These are phyloP conservation scores for Sus cebifrons DNA, from an alignment of 2,797 vertebrate genomes.

Conservation along the genomic window DNA sequence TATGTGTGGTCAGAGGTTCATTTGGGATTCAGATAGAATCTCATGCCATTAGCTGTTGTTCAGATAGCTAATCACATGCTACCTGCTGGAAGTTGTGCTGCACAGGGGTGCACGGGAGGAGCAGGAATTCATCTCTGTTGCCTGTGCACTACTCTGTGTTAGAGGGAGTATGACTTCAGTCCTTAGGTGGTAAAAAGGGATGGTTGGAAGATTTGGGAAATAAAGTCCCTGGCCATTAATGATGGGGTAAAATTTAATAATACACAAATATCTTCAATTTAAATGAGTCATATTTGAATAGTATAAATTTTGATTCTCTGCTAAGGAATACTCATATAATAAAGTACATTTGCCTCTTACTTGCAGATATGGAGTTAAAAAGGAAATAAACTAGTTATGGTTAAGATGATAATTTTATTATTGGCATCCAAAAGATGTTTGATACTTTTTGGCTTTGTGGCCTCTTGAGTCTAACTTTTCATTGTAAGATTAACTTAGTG, in stretches of 20 bases:
- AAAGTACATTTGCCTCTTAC: slow-evolving; percentile 36
- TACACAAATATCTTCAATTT: slow-evolving; percentile 15
- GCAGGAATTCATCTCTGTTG: background rate
- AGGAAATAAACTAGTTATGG: background rate
- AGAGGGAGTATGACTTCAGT: background rate
- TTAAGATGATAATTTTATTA: slow-evolving; percentile 55
- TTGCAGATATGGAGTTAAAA: slow-evolving; percentile 49
- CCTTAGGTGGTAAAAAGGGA: slow-evolving; percentile 23
- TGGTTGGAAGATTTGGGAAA: slow-evolving; percentile 11
- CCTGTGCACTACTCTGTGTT: background rate
- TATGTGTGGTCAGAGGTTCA: background rate
- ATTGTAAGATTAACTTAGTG: background rate
- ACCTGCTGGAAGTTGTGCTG: background rate
- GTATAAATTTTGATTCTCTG: slow-evolving; percentile 42
- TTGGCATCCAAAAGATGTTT: slow-evolving; percentile 1
- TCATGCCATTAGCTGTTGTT: no score
- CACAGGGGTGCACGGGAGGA: background rate
- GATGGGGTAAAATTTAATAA: background rate
- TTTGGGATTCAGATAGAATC: slow-evolving; percentile 43
- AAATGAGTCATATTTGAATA: slow-evolving; percentile 1
- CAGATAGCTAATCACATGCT: background rate
- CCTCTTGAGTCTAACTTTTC: slow-evolving; percentile 8
- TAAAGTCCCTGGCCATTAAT: background rate
- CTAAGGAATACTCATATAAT: slow-evolving; percentile 40
- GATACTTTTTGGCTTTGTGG: background rate